A percentile compares a stretch with the other conserved stretches of the same genome.
Conservation (phyloP, 2,797 vertebrate species). For the Microcaecilia unicolor region DNA sequence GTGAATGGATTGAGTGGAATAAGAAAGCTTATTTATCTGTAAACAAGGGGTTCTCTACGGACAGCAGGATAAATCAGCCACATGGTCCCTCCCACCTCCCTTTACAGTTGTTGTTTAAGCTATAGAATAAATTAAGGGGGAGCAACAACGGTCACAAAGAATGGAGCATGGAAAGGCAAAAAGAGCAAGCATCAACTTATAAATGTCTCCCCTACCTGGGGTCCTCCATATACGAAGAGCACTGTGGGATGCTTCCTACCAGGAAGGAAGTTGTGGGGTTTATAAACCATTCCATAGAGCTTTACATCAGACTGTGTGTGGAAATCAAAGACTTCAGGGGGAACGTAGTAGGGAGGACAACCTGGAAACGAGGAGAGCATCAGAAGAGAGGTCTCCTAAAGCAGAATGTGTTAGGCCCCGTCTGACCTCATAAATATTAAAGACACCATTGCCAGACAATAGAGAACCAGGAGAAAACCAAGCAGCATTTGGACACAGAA, state of each 20-base stretch:
- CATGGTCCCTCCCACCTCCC: too few species aligned
- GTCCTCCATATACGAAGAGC: conserved; percentile 91
- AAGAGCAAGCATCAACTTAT: fast-evolving
- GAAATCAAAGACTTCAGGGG: conserved; percentile 92
- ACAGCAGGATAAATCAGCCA: too few species aligned
- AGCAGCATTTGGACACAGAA: too few species aligned
- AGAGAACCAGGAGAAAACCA: too few species aligned
- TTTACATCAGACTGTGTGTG: conserved; percentile 74
- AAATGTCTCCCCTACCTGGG: conserved; percentile 69
- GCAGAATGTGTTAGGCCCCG: not conserved
- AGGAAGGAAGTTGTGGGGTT: conserved; percentile 80
- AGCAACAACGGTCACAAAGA: not conserved
- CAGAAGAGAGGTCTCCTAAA: too few species aligned
- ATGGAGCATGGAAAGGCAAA: not conserved
- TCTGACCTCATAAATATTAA: too few species aligned
- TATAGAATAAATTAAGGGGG: fast-evolving
- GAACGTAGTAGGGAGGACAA: conserved; percentile 86
- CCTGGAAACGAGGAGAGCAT: too few species aligned
- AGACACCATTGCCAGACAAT: too few species aligned
- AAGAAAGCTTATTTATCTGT: conserved; percentile 1
- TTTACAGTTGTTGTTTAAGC: too few species aligned
- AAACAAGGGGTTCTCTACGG: not conserved
- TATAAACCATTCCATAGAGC: conserved; percentile 95
- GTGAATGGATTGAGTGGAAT: not conserved
- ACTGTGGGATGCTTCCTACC: conserved; percentile 90